Conservation (phyloP, 2,888 invertebrate species). For the Zonitis immaculata region DNA sequence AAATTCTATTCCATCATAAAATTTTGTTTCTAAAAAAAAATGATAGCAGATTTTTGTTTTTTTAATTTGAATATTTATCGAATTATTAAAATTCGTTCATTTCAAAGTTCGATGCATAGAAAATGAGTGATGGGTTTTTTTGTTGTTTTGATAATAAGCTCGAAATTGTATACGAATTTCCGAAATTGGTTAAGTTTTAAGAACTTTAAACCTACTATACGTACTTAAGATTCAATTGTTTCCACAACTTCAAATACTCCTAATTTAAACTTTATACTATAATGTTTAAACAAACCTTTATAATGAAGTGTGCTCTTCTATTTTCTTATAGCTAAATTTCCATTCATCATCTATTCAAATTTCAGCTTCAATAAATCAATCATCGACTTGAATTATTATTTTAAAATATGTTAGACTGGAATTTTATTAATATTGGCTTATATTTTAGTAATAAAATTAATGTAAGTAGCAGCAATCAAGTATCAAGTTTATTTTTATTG, state of each 20-base stretch:
- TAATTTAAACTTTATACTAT: slow-evolving; percentile 11
- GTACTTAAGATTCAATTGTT: slow-evolving; percentile 13
- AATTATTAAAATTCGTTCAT: too few species aligned
- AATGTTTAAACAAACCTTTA: slow-evolving; percentile 14
- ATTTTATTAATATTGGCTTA: background rate
- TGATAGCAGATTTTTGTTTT: background rate
- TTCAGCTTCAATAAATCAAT: too few species aligned
- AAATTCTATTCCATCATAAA: too few species aligned
- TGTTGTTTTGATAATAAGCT: background rate
- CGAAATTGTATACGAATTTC: slow-evolving; percentile 10
- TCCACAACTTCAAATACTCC: slow-evolving; percentile 10
- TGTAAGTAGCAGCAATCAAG: too few species aligned
- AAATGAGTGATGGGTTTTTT: background rate
- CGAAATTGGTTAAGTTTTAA: slow-evolving; percentile 14
- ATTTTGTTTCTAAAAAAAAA: too few species aligned
- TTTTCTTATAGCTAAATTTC: background rate
- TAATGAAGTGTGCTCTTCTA: background rate
- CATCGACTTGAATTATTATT: too few species aligned
- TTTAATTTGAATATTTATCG: too few species aligned
- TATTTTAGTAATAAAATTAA: too few species aligned
- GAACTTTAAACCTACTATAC: slow-evolving; percentile 9
- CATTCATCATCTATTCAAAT: background rate
- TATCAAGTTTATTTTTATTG: too few species aligned
- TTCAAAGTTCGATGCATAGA: too few species aligned
- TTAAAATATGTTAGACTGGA: too few species aligned